These are phyloP conservation scores for Epinephelus awoara DNA, from an alignment of 2,797 vertebrate species.

Conservation along the genomic window DNA sequence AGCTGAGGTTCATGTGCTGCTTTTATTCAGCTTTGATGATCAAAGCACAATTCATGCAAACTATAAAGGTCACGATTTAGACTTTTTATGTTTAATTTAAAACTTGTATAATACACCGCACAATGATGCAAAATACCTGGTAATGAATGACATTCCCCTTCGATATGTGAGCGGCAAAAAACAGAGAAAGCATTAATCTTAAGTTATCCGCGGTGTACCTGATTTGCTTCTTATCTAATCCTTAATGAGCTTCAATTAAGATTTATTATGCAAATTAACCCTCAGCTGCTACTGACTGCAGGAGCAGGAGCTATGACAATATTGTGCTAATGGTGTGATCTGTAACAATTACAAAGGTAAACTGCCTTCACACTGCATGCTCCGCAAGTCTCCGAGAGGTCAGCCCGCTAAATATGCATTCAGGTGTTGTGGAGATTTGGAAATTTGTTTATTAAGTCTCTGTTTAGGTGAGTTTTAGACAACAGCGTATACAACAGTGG, in stretches of 20 bases:
- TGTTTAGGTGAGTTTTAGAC: conserved; percentile 16
- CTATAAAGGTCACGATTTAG: neutral
- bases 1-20: conserved; percentile 34
- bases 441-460: conserved; percentile 30
- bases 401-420: conserved; percentile 56
- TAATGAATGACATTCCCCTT: conserved; percentile 55
- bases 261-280: conserved; percentile 91
- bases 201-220: conserved; percentile 85
- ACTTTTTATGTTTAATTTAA: conserved; percentile 15
- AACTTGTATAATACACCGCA: neutral
- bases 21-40: conserved; percentile 4
- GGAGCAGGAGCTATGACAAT: conserved; percentile 87
- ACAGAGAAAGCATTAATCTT: conserved; percentile 81
- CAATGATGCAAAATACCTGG: conserved; percentile 3
- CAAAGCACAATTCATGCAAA: conserved; percentile 4
- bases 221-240: conserved; percentile 89
- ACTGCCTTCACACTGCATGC: conserved; percentile 75
- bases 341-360: conserved; percentile 89
- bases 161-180: conserved; percentile 51
- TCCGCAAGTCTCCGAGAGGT: conserved; percentile 58
- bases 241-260: conserved; percentile 90
- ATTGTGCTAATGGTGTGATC: conserved; percentile 87
- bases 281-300: conserved; percentile 83
- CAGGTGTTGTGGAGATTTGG: conserved; percentile 48
- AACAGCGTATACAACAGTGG: neutral